Evolutionary conservation across 2,113 vertebrate species (phyloP), one percentile per base, ranked within the genome.

Genomic region (Ophthalmolycus amberensis): DNA sequence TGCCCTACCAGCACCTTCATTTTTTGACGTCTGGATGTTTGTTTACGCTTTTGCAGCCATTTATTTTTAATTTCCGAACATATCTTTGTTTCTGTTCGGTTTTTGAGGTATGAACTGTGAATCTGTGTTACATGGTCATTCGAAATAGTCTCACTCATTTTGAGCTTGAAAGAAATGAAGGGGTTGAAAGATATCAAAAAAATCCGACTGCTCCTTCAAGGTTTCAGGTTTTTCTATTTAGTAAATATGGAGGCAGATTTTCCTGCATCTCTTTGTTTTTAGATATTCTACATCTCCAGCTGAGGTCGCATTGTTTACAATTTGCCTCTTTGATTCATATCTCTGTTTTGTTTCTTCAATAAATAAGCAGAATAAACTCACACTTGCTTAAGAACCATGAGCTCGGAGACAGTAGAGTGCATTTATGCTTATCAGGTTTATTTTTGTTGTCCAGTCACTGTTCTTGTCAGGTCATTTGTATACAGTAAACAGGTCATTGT

Each of bases 51-150:
- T 73, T 46, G 82, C 88, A 76, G 84, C 69, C 84, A 50, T 82
- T 83, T 75, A 20, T 46, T 69, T 83, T 77, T 62, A 1, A 29
- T 77, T 83, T 78, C 38, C 22, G 12, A 82, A 84, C 34, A 80
- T 40, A 75, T 89, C 76, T 69, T 52, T 77, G 62, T 86, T 92
- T 90, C 56, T 71, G 81, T 84, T 90, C 1, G 44, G 75, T 18
- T 85, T 80, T 81, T 91, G 86, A 90, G 81, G 59, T 90, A 83
- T 88, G 77, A 94, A 90, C 85, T 93, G 93, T 94, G 88, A 92
- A 89, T 92, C 74, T 88, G 87, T 93, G 91, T 92, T 90, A 71
- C 87, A 89, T 88, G 76, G 73, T 83, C 80, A 88, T 76, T 85
- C 63, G 75, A 80, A 90, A 84, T 48, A 52, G 79, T 84, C 72